Base-by-base conservation (phyloP, 2,797 vertebrate genomes). In the Sebastes iracundus region DNA sequence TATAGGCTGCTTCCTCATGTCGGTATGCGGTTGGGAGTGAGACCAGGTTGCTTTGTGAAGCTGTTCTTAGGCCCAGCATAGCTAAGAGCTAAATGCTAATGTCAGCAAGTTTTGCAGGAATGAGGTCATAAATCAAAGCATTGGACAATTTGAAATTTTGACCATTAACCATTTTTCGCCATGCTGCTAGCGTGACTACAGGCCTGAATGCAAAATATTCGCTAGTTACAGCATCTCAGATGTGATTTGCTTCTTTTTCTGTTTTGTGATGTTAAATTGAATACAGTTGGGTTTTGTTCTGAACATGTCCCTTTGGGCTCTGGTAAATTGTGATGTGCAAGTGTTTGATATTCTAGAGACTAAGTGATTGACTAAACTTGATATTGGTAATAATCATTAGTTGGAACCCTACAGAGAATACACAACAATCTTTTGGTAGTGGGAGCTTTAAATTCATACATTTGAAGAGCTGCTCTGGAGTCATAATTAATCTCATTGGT, bases 11-110 rank as follows among this genome's bases (percentile, higher is more conserved):
- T 11, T 33, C 33, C 33, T 33, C 10, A 10, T 33, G 33, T 33
- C 10, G 33, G 33, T 33, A 33, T 33, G 9, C 33, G 33, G 33
- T 33, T 33, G 33, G 33, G 33, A 33, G 33, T 33, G 33, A 33
- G 33, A 33, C 33, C 33, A 33, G 33, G 33, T 33, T 33, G 33
- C 33, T 33, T 33, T 33, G 10, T 33, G 33, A 33, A 11, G 33
- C 33, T 33, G 35, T 38, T 38, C 35, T 38, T 13, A 12, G 35
- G 35, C 35, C 4, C 11, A 38, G 30, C 4, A 3, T 20, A 1
- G 23, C 70, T 60, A n/a, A 22, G 27, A 23, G 63, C 35, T 53
- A 73, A 61, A 73, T 33, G 77, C 60, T 71, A 64, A 65, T 59
- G 3, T 18, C 20, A 23, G 30, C 32, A 33, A 33, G 33, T 33